These are phyloP conservation scores for Bujurquina vittata DNA, from an alignment of 2,113 vertebrate genomes.

Conservation along the genomic window DNA sequence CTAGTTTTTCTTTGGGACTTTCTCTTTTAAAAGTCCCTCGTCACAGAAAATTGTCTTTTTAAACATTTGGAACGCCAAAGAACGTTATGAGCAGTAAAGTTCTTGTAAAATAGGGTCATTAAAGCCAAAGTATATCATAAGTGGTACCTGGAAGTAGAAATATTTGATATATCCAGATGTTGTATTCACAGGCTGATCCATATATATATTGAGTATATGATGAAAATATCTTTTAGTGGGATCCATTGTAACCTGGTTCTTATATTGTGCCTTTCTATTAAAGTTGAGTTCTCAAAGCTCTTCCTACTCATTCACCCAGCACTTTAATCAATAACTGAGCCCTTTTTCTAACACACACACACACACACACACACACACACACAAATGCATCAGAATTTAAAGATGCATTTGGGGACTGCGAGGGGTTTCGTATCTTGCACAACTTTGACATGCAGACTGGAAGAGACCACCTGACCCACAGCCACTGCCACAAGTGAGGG, in stretches of 20 bases:
- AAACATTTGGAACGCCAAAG: conserved; percentile 24
- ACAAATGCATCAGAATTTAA: rapidly evolving
- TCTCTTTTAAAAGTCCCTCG: conserved; percentile 4
- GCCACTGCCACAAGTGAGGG: not conserved
- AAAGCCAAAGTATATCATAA: conserved; percentile 9
- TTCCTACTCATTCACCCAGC: not conserved
- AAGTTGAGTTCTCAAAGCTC: not conserved
- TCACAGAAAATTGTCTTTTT: conserved; percentile 42
- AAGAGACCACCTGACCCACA: not conserved
- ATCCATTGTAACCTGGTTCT: too few species aligned
- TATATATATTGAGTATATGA: too few species aligned
- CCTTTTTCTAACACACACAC: not conserved
- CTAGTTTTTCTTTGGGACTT: conserved; percentile 14
- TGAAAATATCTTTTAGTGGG: too few species aligned
- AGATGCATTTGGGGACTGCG: not conserved
- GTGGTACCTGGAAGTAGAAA: not conserved
- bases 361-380: not conserved
- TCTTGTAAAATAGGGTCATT: conserved; percentile 8
- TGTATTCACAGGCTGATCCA: not conserved
- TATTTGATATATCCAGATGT: not conserved
- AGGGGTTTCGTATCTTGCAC: not conserved
- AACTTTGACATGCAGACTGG: not conserved
- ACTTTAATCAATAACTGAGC: not conserved
- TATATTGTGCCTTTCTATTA: not conserved
- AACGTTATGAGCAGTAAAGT: not conserved